These are phyloP conservation scores for Drosophila barbarae DNA, from an alignment of 2,888 invertebrate genomes.

Conservation along the genomic window DNA sequence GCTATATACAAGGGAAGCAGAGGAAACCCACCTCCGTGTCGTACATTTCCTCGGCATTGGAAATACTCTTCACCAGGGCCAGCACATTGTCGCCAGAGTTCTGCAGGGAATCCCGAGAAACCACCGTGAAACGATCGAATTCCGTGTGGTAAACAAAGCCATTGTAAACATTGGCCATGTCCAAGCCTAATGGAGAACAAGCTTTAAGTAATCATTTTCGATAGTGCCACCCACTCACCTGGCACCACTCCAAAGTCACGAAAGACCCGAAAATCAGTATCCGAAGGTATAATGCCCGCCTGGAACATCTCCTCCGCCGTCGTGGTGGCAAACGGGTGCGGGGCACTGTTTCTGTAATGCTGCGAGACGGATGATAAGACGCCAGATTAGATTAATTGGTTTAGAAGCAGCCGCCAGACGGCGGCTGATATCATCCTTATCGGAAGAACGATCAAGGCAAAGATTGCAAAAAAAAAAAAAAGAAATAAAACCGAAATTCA, in stretches of 20 bases:
- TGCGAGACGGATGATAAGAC: constrained; percentile 55
- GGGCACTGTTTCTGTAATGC: constrained; percentile 80
- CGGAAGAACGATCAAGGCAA: constrained; percentile 12
- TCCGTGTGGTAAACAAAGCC: constrained; percentile 89
- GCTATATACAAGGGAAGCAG: too few relatives aligned
- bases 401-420: constrained; percentile 25
- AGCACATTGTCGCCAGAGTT: constrained; percentile 87
- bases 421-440: constrained; percentile 19
- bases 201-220: neutral
- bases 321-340: constrained; percentile 82
- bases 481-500: neutral
- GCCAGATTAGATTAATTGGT: constrained; percentile 30
- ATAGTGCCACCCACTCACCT: constrained; percentile 76
- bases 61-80: constrained; percentile 81
- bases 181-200: constrained; percentile 82
- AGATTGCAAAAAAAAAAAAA: constrained; percentile 12
- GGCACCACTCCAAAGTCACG: constrained; percentile 83
- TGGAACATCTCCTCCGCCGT: constrained; percentile 85
- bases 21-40: constrained; percentile 63
- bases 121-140: constrained; percentile 83
- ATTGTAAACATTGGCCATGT: constrained; percentile 86
- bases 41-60: constrained; percentile 77
- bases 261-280: constrained; percentile 85
- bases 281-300: constrained; percentile 83
- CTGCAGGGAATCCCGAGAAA: constrained; percentile 85